Conservation (phyloP, 2,797 vertebrate species). For the Lutjanus campechanus region DNA sequence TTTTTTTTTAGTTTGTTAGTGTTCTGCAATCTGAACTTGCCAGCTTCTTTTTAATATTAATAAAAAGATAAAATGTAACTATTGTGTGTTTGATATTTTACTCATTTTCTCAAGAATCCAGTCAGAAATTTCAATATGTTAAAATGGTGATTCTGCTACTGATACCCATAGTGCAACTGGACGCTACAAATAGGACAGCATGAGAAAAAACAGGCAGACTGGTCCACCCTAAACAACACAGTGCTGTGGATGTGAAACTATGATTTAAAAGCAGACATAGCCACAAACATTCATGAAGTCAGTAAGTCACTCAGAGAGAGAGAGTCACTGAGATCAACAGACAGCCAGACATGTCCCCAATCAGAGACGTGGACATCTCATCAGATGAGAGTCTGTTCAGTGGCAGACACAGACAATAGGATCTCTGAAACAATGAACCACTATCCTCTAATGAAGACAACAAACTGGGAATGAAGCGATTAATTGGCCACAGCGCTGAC, state of each 20-base stretch:
- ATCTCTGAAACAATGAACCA: slow-evolving; percentile 68
- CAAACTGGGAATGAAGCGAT: slow-evolving; percentile 34
- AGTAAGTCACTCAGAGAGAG: slow-evolving; percentile 5
- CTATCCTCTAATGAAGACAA: slow-evolving; percentile 58
- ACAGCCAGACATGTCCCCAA: slow-evolving; percentile 5
- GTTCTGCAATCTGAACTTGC: neutral
- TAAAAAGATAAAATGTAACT: neutral
- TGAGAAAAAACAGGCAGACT: slow-evolving; percentile 5
- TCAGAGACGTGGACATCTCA: neutral
- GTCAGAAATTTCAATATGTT: neutral
- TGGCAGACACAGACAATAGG: slow-evolving; percentile 55
- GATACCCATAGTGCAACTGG: neutral
- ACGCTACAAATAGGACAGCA: neutral
- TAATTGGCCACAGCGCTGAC: slow-evolving; percentile 18
- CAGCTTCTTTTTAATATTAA: neutral
- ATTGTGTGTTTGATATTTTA: neutral
- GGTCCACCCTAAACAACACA: slow-evolving; percentile 4
- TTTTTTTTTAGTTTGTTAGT: neutral
- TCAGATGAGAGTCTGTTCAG: slow-evolving; percentile 23
- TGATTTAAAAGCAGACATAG: slow-evolving; percentile 11
- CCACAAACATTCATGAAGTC: slow-evolving; percentile 10
- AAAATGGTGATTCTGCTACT: neutral
- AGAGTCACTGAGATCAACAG: neutral
- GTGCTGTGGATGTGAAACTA: slow-evolving; percentile 6
- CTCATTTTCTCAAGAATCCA: neutral